A percentile compares a stretch with the other conserved stretches of the same genome.
Evolutionary conservation across 1,140 invertebrate species (phyloP).

Genomic region (Cydia pomonella): DNA sequence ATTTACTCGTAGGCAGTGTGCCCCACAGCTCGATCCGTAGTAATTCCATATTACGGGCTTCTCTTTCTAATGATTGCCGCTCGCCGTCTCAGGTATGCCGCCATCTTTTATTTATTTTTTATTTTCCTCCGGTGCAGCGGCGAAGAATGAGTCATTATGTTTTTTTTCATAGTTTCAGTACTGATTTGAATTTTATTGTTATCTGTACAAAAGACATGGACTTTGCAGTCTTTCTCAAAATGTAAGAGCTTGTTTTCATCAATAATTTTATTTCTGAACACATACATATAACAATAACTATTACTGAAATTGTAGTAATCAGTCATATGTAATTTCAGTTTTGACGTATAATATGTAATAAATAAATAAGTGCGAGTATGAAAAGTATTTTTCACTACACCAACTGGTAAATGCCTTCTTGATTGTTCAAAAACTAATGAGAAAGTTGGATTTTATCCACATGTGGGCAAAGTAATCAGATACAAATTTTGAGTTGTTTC

Average conservation of each 20-base stretch:
- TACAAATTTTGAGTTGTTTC: too few relatives aligned
- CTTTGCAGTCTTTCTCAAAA: neutral
- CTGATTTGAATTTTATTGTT: neutral
- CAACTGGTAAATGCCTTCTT: too few relatives aligned
- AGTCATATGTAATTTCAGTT: too few relatives aligned
- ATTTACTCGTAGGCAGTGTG: neutral
- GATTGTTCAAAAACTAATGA: too few relatives aligned
- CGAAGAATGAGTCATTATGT: conserved; percentile 3
- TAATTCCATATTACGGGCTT: conserved; percentile 5
- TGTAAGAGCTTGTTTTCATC: neutral
- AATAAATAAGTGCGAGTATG: too few relatives aligned
- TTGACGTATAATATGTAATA: too few relatives aligned
- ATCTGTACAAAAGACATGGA: neutral
- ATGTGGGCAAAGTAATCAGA: too few relatives aligned
- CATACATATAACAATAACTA: too few relatives aligned
- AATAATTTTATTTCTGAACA: too few relatives aligned
- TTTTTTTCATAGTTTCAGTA: conserved; percentile 9
- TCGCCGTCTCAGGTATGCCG: conserved; percentile 8
- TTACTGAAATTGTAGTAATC: too few relatives aligned
- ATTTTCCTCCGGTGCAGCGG: neutral
- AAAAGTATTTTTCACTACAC: too few relatives aligned
- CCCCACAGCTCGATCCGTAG: neutral
- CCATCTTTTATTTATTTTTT: neutral
- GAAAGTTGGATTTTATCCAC: too few relatives aligned
- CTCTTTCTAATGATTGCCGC: conserved; percentile 20